A percentile compares a stretch with the other conserved stretches of the same genome.
Evolutionary conservation across 2,888 invertebrate species (phyloP).

Genomic region (Lasius fuliginosus): DNA sequence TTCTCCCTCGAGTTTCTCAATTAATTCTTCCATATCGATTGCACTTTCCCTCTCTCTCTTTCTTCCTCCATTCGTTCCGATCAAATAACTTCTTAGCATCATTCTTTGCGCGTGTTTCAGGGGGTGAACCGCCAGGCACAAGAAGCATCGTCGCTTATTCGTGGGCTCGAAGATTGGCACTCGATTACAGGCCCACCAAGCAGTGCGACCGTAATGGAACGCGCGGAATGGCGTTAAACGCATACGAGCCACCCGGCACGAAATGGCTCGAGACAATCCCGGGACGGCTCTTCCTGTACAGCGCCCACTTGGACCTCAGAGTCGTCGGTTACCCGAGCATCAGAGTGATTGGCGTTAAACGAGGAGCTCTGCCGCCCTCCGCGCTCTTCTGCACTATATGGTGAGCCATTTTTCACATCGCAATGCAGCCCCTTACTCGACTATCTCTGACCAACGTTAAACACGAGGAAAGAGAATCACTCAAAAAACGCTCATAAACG

Average conservation of each 20-base stretch:
- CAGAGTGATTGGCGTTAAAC: conserved; percentile 84
- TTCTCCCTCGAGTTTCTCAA: neutral
- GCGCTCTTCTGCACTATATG: conserved; percentile 83
- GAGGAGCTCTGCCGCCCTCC: conserved; percentile 80
- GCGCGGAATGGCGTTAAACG: conserved; percentile 74
- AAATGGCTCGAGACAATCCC: conserved; percentile 84
- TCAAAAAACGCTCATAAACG: conserved; percentile 26
- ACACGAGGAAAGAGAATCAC: conserved; percentile 9
- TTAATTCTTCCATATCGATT: conserved; percentile 15
- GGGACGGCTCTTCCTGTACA: conserved; percentile 83
- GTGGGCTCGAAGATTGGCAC: conserved; percentile 86
- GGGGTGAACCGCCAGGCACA: conserved; percentile 85
- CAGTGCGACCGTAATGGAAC: conserved; percentile 81
- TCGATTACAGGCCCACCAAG: conserved; percentile 83
- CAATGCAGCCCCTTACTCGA: conserved; percentile 10
- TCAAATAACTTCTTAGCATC: conserved; percentile 27
- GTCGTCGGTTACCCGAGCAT: conserved; percentile 83
- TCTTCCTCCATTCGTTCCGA: conserved; percentile 12
- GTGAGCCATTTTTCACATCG: conserved; percentile 75
- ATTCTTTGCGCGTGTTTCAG: conserved; percentile 69
- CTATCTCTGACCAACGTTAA: conserved; percentile 36
- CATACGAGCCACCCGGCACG: conserved; percentile 74
- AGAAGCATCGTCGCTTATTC: conserved; percentile 89
- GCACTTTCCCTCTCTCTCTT: neutral
- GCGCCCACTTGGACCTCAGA: conserved; percentile 83